Evolutionary conservation across 2,113 vertebrate species (phyloP), one percentile per base, ranked within the genome.

Genomic region (Phodopus roborovskii): DNA sequence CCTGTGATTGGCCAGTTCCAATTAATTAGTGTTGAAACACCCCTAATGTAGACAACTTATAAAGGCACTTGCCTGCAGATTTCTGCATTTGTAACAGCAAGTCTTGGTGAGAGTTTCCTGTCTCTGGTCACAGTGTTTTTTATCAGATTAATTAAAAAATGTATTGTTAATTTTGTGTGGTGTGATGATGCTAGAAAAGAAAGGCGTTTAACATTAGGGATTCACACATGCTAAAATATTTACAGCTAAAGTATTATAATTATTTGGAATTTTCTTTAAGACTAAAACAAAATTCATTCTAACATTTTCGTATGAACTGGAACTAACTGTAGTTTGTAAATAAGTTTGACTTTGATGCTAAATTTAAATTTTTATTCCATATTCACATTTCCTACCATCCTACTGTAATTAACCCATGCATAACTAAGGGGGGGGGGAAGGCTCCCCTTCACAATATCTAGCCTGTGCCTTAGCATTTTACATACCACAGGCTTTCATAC

Each of bases 271-370:
- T 97, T 87, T 92, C 79, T 83, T 81, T 85, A 92, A 19, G 42
- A 85, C 88, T 45, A 71, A 26, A 89, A 28, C 0, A 64, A 56
- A 94, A 36, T 83, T 92, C n/a, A 58, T 92, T 39, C 45, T 82
- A 73, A 95, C 6, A 8, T 66, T 97, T 86, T 73, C 39, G 7
- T 90, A 56, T 62, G 3, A 48, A 48, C 17, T 93, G 24, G 74
- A 84, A 48, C 91, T 20, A 86, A 68, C 60, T 96, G 50, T 87
- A 64, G 86, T 92, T 89, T 92, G 10, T 30, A 82, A 75, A 45
- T 92, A 82, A 96, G 87, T 24, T 85, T 94, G 94, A 36, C 53
- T 36, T 73, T 71, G 28, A 90, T 71, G 92, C 92, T 70, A 90
- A 92, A 60, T 81, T 92, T 86, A 92, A 33, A 77, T 70, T 92